These are phyloP conservation scores for Dysmachus trigonus DNA, from an alignment of 2,888 invertebrate genomes.

Conservation along the genomic window DNA sequence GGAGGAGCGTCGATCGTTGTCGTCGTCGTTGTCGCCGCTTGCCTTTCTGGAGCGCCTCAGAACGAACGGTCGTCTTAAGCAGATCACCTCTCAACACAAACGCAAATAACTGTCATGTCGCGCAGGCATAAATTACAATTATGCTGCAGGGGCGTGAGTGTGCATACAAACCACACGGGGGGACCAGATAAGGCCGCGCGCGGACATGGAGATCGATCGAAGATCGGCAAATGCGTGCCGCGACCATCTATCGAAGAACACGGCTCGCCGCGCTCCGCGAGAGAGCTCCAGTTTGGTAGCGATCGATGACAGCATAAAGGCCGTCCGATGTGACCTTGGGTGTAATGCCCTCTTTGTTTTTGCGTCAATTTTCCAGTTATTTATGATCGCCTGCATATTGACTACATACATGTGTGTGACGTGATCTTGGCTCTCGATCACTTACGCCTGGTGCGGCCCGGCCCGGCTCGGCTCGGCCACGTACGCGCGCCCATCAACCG, in stretches of 20 bases:
- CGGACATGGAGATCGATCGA: not conserved
- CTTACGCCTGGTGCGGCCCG: not conserved
- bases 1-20: not conserved
- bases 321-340: slow-evolving; percentile 47
- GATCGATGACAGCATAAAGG: slow-evolving; percentile 45
- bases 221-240: slow-evolving; percentile 7
- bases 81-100: slow-evolving; percentile 42
- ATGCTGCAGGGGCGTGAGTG: slow-evolving; percentile 42
- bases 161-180: slow-evolving; percentile 39
- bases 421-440: not conserved
- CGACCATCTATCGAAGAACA: not conserved
- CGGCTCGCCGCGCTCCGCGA: not conserved
- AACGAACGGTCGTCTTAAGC: not conserved
- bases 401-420: slow-evolving; percentile 7
- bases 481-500: not conserved
- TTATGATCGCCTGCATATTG: slow-evolving; percentile 26
- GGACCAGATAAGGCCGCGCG: not conserved
- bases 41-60: slow-evolving; percentile 8
- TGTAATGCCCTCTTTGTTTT: slow-evolving; percentile 46
- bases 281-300: slow-evolving; percentile 22
- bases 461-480: not conserved
- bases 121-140: slow-evolving; percentile 45
- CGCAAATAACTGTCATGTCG: slow-evolving; percentile 46
- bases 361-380: slow-evolving; percentile 27
- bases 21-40: no score